Evolutionary conservation across 1,140 invertebrate genomes (phyloP).

Genomic region (Drosophila pseudoobscura): DNA sequence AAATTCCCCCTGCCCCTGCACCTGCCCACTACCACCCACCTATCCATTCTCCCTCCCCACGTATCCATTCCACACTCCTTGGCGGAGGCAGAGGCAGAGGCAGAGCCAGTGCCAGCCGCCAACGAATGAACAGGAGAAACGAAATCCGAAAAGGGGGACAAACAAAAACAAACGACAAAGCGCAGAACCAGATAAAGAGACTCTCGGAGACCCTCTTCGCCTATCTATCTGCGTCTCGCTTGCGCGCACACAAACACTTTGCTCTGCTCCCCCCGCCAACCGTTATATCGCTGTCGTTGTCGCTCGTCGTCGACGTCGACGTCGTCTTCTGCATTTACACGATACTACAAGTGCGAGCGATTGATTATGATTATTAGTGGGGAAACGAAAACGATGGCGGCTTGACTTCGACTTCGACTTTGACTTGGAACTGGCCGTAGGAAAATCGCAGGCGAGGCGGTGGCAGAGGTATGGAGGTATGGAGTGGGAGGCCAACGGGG

Average conservation of each 20-base stretch:
- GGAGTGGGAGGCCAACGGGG: slow-evolving; percentile 32
- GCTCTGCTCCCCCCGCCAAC: not conserved
- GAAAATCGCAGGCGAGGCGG: slow-evolving; percentile 4
- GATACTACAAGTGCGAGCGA: slow-evolving; percentile 80
- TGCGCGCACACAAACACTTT: slow-evolving; percentile 9
- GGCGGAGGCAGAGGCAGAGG: too few species aligned
- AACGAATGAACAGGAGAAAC: too few species aligned
- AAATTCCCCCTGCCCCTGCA: slow-evolving; percentile 23
- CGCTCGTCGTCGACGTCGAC: slow-evolving; percentile 23
- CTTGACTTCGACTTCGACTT: slow-evolving; percentile 53
- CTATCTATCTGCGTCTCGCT: slow-evolving; percentile 41
- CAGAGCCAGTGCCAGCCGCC: too few species aligned
- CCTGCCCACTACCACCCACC: not conserved
- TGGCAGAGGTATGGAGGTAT: not conserved
- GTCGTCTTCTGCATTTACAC: slow-evolving; percentile 47
- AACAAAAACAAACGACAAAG: slow-evolving; percentile 75
- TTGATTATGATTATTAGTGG: slow-evolving; percentile 82
- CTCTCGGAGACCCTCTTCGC: slow-evolving; percentile 38
- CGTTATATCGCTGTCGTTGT: slow-evolving; percentile 6
- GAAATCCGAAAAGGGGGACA: slow-evolving; percentile 37
- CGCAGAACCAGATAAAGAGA: slow-evolving; percentile 57
- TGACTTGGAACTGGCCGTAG: slow-evolving; percentile 28
- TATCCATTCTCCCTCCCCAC: too few species aligned
- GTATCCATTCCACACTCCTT: too few species aligned
- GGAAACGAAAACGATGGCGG: slow-evolving; percentile 36